A percentile compares a stretch with the other conserved stretches of the same genome.
Evolutionary conservation across 2,113 vertebrate genomes (phyloP).

Genomic region (Pristiophorus japonicus): DNA sequence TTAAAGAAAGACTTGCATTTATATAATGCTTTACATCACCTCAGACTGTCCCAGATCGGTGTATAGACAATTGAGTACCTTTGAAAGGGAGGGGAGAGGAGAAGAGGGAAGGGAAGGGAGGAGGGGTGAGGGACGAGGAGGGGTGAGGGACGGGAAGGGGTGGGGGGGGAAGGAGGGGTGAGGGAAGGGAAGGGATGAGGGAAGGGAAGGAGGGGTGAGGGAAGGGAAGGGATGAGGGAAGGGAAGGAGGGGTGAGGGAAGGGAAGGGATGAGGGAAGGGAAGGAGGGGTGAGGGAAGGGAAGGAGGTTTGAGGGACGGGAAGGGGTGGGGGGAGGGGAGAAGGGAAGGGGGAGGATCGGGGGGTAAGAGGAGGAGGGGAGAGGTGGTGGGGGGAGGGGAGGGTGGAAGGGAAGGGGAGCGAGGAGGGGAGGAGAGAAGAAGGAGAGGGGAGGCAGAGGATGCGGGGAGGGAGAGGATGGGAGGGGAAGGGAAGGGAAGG

Average conservation of each 20-base stretch:
- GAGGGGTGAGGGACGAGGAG: background rate
- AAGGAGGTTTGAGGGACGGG: background rate
- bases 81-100: background rate
- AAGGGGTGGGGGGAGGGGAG: background rate
- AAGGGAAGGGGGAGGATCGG: no score
- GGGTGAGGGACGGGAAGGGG: background rate
- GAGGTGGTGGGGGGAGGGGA: no score
- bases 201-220: background rate
- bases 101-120: background rate
- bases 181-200: background rate
- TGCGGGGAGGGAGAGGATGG: background rate
- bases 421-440: background rate
- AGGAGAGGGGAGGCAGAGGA: background rate
- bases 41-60: background rate
- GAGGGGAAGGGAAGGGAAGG: background rate
- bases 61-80: background rate
- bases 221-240: background rate
- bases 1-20: background rate
- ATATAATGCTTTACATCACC: background rate
- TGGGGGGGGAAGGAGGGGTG: background rate
- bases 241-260: background rate
- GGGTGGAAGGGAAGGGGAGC: no score
- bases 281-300: background rate
- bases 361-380: no score
- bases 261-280: background rate